Conservation (phyloP, 2,113 vertebrate genomes). For the Barnardius zonarius region DNA sequence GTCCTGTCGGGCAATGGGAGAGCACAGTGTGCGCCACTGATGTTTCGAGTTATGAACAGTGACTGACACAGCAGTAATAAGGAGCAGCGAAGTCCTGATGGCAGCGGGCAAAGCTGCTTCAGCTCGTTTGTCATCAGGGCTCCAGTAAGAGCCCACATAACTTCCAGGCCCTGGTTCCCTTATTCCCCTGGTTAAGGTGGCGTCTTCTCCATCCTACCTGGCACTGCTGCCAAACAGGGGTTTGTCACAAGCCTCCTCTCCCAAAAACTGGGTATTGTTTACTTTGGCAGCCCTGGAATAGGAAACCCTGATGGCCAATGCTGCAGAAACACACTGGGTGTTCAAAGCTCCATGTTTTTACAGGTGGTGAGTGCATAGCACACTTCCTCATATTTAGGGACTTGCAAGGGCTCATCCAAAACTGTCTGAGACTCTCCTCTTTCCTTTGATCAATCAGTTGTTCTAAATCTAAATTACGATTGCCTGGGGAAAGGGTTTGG, state of each 20-base stretch:
- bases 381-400: neutral
- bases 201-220: neutral
- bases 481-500: neutral
- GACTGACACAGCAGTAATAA: neutral
- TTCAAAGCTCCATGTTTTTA: neutral
- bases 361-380: neutral
- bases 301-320: neutral
- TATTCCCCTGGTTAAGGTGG: neutral
- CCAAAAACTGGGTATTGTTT: neutral
- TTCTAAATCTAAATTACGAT: neutral
- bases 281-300: neutral
- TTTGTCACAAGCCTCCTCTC: neutral
- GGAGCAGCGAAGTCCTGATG: neutral
- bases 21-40: accelerated
- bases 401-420: neutral
- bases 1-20: neutral
- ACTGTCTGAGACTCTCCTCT: neutral
- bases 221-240: neutral
- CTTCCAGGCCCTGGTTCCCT: accelerated
- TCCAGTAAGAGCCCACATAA: neutral
- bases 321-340: neutral
- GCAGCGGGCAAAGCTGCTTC: neutral
- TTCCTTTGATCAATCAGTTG: neutral
- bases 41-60: neutral
- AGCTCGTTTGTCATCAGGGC: neutral